Conservation (phyloP, 2,113 vertebrate genomes). For the Scytalopus superciliaris region DNA sequence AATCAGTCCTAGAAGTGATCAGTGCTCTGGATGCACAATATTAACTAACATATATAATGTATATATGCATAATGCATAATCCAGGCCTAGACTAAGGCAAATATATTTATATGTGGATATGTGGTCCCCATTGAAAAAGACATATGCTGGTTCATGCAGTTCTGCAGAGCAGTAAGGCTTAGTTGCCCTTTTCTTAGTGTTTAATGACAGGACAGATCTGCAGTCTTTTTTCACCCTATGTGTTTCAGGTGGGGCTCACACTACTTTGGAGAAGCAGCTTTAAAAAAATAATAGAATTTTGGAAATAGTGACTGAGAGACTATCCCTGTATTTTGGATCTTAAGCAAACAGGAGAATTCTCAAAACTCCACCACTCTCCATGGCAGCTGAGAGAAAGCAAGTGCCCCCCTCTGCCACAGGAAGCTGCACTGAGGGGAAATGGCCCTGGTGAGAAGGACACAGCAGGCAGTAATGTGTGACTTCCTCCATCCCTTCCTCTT, state of each 20-base stretch:
- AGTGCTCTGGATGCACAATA: not conserved
- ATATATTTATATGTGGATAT: rapidly evolving
- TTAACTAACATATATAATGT: not conserved
- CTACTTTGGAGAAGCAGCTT: not conserved
- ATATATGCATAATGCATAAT: not conserved
- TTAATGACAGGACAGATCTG: not conserved
- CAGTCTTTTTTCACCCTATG: not conserved
- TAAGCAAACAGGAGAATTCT: not conserved
- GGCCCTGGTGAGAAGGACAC: not conserved
- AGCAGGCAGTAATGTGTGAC: not conserved
- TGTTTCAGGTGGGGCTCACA: not conserved
- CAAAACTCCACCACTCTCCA: not conserved
- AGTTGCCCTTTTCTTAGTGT: not conserved
- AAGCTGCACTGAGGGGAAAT: not conserved
- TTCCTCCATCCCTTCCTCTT: not conserved
- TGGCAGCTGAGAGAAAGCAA: not conserved
- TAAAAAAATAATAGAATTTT: not conserved
- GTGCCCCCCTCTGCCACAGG: not conserved
- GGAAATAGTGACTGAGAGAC: not conserved
- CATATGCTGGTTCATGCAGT: not conserved
- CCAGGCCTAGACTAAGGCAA: not conserved
- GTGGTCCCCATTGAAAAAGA: not conserved
- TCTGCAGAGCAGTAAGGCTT: not conserved
- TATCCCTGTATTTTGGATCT: not conserved
- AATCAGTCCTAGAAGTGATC: not conserved